Base-by-base conservation (phyloP, 2,888 invertebrate genomes). In the Ferdinandea cuprea region DNA sequence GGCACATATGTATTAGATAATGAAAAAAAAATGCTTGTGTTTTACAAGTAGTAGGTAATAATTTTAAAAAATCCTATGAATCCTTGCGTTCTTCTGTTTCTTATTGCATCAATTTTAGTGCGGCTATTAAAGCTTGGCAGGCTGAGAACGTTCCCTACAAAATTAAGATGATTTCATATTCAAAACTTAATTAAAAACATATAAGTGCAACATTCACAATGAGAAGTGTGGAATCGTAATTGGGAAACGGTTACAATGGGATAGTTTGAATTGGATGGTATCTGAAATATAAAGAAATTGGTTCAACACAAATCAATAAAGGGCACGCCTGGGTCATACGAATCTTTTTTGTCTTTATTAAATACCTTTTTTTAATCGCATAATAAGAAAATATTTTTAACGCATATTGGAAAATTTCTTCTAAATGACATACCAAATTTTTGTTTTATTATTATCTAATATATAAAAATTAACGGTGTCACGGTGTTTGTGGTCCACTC, bases 221-320 rank as follows among this genome's bases (percentile, higher is more conserved):
- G n/a, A 46, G 61, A 15, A 5, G 28, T 56, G 32, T 42, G 54
- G 40, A 35, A 35, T 40, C 40, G 30, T n/a, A 15, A n/a, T 28
- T 32, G 32, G 35, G 21, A 19, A 48, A 59, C 42, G 44, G 42
- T 86, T 81, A 87, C 21, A 87, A 40, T 13, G 86, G 86, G 52
- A 87, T 81, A 15, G 83, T 83, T 69, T 87, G 85, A 40, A 86
- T 85, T 17, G 86, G 86, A 85, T 87, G 87, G 58, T 86, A 87
- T 59, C 86, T 87, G 84, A 71, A 52, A 83, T 17, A 72, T 44
- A 37, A 25, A 37, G 21, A 17, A 46, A 40, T 42, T 72, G 30
- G 42, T 30, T 37, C 25, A 65, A 30, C 17, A 69, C 11, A 4
- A 58, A 71, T 30, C 11, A 21, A 81, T 17, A 25, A 40, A 35